Percentiles rank a stretch among this genome's conserved stretches.
phyloP scores from a whole-genome alignment of 2,888 invertebrate species.

The Eupithecia inturbata region DNA sequence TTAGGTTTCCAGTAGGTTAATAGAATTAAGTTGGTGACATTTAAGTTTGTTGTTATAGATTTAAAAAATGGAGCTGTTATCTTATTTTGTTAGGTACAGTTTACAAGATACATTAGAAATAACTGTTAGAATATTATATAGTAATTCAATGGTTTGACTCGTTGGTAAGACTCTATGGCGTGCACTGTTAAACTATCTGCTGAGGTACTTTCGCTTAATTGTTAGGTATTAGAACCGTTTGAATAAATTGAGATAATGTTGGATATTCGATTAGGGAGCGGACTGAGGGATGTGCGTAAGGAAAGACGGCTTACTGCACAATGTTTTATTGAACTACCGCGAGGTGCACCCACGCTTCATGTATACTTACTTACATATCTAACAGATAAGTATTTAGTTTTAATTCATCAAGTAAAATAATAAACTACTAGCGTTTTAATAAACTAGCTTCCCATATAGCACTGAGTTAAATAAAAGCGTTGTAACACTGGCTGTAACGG shows the following conservation, averaged over 20 bases:
- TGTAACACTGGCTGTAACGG: slow-evolving; percentile 48
- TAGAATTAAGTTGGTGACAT: neutral
- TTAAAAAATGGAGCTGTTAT: neutral
- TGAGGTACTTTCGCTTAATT: neutral
- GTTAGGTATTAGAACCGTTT: neutral
- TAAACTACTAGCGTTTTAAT: too few species aligned
- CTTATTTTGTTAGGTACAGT: neutral
- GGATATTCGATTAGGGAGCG: too few species aligned
- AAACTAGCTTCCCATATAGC: slow-evolving; percentile 26
- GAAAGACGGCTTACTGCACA: too few species aligned
- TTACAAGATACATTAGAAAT: neutral
- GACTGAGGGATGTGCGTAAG: too few species aligned
- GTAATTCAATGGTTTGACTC: neutral
- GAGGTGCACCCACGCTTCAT: too few species aligned
- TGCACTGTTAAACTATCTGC: neutral
- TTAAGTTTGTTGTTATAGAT: neutral
- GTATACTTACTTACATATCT: too few species aligned
- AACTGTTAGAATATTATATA: neutral
- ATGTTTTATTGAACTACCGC: too few species aligned
- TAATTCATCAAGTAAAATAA: neutral
- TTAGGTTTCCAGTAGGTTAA: neutral
- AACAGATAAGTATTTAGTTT: neutral
- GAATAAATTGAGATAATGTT: neutral
- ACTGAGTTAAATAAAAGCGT: slow-evolving; percentile 39
- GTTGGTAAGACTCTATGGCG: neutral